A percentile compares a stretch with the other conserved stretches of the same genome.
These are phyloP conservation scores for Sicus ferrugineus DNA, from an alignment of 2,888 invertebrate species.

Conservation along the genomic window DNA sequence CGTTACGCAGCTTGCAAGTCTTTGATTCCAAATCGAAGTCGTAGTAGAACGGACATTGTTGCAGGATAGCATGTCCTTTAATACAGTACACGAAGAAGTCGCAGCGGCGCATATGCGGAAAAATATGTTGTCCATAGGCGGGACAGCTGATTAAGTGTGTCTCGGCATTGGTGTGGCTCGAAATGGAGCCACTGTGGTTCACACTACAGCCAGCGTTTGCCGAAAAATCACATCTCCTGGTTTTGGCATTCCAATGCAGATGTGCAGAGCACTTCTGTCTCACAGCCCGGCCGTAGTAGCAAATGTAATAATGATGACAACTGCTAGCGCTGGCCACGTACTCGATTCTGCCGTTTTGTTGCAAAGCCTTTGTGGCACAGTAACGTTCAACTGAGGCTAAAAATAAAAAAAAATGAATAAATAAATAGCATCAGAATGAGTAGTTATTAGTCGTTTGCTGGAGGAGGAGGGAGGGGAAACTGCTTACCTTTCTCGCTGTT, in stretches of 20 bases:
- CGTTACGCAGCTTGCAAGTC: conserved; percentile 55
- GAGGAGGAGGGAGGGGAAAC: not conserved
- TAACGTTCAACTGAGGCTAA: conserved; percentile 46
- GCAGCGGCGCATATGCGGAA: conserved; percentile 59
- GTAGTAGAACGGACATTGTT: conserved; percentile 61
- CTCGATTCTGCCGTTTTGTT: conserved; percentile 41
- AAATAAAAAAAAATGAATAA: conserved; percentile 20
- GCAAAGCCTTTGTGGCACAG: conserved; percentile 44
- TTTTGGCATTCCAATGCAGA: conserved; percentile 59
- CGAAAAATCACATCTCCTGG: conserved; percentile 59
- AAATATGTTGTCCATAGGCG: conserved; percentile 55
- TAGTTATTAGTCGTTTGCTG: conserved; percentile 21
- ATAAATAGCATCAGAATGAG: too few species aligned
- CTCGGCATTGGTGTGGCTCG: not conserved
- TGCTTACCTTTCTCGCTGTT: conserved; percentile 32
- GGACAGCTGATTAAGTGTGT: conserved; percentile 52
- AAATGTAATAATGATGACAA: conserved; percentile 59
- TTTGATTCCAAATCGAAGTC: conserved; percentile 55
- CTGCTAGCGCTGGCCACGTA: conserved; percentile 54
- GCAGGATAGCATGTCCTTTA: conserved; percentile 59
- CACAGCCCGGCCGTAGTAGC: conserved; percentile 60
- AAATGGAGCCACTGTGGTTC: conserved; percentile 7
- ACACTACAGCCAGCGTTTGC: conserved; percentile 53
- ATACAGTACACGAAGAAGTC: conserved; percentile 61
- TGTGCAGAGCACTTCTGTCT: conserved; percentile 56